Percentiles rank a stretch among this genome's conserved stretches.
Evolutionary conservation across 2,888 invertebrate species (phyloP).

Genomic region (Andrena hattorfiana): DNA sequence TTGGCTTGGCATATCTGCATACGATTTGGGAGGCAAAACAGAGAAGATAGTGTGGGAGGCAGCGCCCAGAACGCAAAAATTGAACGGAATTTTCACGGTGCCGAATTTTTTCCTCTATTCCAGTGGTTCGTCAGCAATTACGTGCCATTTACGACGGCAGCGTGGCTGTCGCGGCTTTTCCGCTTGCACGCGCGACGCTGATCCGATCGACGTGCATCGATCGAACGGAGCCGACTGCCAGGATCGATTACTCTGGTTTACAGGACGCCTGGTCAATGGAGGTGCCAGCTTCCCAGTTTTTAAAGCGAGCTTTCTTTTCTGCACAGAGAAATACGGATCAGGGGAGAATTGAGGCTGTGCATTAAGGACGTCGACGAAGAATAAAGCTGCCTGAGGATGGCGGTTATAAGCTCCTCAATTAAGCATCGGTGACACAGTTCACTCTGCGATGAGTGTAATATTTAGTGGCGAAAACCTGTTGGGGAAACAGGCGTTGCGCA

Average conservation of each 20-base stretch:
- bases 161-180: conserved; percentile 42
- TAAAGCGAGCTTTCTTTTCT: background rate
- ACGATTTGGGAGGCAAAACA: conserved; percentile 9
- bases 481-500: background rate
- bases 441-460: too few relatives aligned
- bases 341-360: too few relatives aligned
- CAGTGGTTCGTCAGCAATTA: conserved; percentile 56
- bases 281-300: conserved; percentile 15
- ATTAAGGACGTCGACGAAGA: background rate
- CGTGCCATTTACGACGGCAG: conserved; percentile 58
- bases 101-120: conserved; percentile 42
- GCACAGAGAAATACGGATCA: too few relatives aligned
- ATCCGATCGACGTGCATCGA: conserved; percentile 40
- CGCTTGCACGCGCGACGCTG: conserved; percentile 18
- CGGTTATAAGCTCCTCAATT: background rate
- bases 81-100: conserved; percentile 33
- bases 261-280: conserved; percentile 16
- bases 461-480: too few relatives aligned
- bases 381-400: background rate
- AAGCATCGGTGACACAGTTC: background rate
- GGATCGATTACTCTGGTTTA: conserved; percentile 49
- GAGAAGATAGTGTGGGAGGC: conserved; percentile 19
- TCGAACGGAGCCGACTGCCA: conserved; percentile 28
- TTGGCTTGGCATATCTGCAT: background rate
- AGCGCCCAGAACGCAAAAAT: conserved; percentile 15